These are phyloP conservation scores for Oreortyx pictus DNA, from an alignment of 2,797 vertebrate genomes.

Conservation along the genomic window DNA sequence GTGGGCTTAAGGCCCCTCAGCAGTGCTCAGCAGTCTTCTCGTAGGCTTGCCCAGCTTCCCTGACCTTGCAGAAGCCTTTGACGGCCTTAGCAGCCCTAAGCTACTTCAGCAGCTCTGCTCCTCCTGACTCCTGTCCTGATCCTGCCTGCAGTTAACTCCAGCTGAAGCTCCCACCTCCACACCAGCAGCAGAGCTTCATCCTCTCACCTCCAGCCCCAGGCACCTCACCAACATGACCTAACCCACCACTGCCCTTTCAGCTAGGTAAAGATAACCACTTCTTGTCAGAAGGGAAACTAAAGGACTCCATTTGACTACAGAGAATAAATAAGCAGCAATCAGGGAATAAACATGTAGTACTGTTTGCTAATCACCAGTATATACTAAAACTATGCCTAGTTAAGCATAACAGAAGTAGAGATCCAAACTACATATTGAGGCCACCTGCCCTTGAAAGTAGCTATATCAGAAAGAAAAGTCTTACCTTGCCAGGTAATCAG, in stretches of 20 bases:
- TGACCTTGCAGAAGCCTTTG: not conserved
- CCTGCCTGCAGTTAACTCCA: too few relatives aligned
- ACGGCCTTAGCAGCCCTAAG: not conserved
- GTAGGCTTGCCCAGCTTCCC: accelerated
- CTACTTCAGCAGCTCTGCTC: not conserved
- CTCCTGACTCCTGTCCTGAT: not conserved
- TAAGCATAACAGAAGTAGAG: not conserved
- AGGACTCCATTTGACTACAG: not conserved
- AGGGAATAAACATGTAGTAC: not conserved
- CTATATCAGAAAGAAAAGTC: not conserved
- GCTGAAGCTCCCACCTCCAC: not conserved
- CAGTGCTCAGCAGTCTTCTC: not conserved
- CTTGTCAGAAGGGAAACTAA: not conserved
- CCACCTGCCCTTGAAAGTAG: not conserved
- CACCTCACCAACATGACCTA: not conserved
- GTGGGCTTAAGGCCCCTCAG: not conserved
- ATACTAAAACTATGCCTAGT: not conserved
- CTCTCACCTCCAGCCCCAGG: not conserved
- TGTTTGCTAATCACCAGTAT: not conserved
- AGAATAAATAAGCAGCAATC: not conserved
- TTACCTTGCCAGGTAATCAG: not conserved
- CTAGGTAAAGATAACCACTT: not conserved
- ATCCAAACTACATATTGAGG: not conserved
- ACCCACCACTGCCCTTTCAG: too few relatives aligned
- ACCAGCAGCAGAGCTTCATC: not conserved